These are phyloP conservation scores for Habroteleia sp. DNA, from an alignment of 2,888 invertebrate species.

Conservation along the genomic window DNA sequence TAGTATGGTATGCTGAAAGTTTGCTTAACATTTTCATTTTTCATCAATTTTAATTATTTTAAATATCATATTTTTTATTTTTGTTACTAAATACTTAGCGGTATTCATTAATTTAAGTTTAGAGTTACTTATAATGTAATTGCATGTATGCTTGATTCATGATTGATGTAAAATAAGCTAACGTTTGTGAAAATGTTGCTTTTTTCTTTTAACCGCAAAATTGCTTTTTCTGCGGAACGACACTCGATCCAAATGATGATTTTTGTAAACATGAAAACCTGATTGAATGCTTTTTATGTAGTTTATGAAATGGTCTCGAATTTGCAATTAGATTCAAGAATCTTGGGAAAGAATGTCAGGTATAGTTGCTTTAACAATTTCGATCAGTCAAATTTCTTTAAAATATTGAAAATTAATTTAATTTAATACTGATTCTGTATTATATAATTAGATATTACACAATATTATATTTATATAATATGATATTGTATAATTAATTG, in stretches of 20 bases:
- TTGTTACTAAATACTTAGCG: too few relatives aligned
- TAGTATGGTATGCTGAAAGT: too few relatives aligned
- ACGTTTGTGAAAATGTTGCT: slow-evolving; percentile 33
- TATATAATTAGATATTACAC: too few relatives aligned
- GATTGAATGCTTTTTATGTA: slow-evolving; percentile 40
- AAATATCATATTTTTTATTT: too few relatives aligned
- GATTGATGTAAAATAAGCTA: slow-evolving; percentile 35
- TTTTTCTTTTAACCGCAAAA: slow-evolving; percentile 25
- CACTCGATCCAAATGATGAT: slow-evolving; percentile 12
- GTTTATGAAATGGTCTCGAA: slow-evolving; percentile 74
- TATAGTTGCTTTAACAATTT: slow-evolving; percentile 60
- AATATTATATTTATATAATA: too few relatives aligned
- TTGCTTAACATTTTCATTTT: background rate
- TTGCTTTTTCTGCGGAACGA: slow-evolving; percentile 8
- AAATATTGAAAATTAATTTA: slow-evolving; percentile 4
- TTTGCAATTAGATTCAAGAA: slow-evolving; percentile 71
- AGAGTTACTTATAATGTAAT: slow-evolving; percentile 2
- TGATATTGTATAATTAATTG: too few relatives aligned
- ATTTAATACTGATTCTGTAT: too few relatives aligned
- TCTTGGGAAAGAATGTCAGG: slow-evolving; percentile 69
- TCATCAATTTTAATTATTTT: background rate
- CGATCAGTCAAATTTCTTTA: slow-evolving; percentile 68
- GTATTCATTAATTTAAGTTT: too few relatives aligned
- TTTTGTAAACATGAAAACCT: slow-evolving; percentile 25
- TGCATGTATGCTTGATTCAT: slow-evolving; percentile 26